phyloP scores from a whole-genome alignment of 2,113 vertebrate species.

The western clawed frog (Xenopus tropicalis) region UCB_Xtro_10.0 CM004444.2:118488501-118489000 shows the following conservation, averaged over 20 bases:
- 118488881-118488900: constrained; percentile 63
- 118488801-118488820: constrained; percentile 17
- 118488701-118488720: constrained; percentile 22
- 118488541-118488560: constrained; percentile 8
- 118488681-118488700: constrained; percentile 31
- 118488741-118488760: not conserved
- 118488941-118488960: constrained; percentile 68
- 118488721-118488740: constrained; percentile 17
- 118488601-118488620: constrained; percentile 38
- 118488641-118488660: constrained; percentile 14
- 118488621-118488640: constrained; percentile 19
- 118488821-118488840: constrained; percentile 49
- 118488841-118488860: constrained; percentile 55
- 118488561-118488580: constrained; percentile 16
- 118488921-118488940: constrained; percentile 62
- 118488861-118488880: constrained; percentile 58
- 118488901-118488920: constrained; percentile 60
- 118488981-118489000: constrained; percentile 61
- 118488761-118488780: constrained; percentile 28
- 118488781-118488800: constrained; percentile 39
- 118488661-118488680: constrained; percentile 14
- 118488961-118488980: constrained; percentile 62
- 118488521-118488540: not conserved
- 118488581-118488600: constrained; percentile 32
- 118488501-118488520: constrained; percentile 2